Evolutionary conservation across 1,140 invertebrate genomes (phyloP).

Genomic region (Riptortus pedestris): DNA sequence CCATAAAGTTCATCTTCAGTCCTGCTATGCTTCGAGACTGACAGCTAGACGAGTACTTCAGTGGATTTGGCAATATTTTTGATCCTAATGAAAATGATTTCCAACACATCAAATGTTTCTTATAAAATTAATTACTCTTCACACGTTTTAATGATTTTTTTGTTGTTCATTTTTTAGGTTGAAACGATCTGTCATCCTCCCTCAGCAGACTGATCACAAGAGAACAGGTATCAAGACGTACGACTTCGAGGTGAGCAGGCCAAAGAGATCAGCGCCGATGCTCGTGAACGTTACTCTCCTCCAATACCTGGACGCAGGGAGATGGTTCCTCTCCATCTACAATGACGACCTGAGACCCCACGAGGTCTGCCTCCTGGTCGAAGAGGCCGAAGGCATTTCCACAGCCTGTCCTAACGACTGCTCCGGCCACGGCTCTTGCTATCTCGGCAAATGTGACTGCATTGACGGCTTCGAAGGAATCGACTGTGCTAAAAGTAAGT

Average conservation of each 20-base stretch:
- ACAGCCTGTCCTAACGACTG: conserved; percentile 90
- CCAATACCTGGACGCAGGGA: conserved; percentile 81
- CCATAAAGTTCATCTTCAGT: too few relatives aligned
- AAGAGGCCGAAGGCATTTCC: conserved; percentile 73
- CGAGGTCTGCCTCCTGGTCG: conserved; percentile 60
- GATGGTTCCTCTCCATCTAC: conserved; percentile 91
- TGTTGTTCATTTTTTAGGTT: conserved; percentile 8
- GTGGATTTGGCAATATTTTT: too few relatives aligned
- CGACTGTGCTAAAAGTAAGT: conserved; percentile 85
- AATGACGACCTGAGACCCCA: conserved; percentile 84
- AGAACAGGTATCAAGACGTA: conserved; percentile 21
- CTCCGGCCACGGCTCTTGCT: conserved; percentile 86
- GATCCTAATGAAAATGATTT: too few relatives aligned
- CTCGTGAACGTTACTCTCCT: conserved; percentile 54
- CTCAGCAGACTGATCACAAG: conserved; percentile 7
- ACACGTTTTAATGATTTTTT: too few relatives aligned
- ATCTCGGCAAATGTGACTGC: conserved; percentile 89
- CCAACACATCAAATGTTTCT: too few relatives aligned
- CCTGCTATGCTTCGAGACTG: too few relatives aligned
- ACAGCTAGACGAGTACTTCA: too few relatives aligned
- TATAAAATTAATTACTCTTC: too few relatives aligned
- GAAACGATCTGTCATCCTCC: conserved; percentile 19
- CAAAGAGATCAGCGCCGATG: conserved; percentile 21
- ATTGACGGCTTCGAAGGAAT: conserved; percentile 87
- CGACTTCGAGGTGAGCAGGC: conserved; percentile 22